Conservation (phyloP, 2,888 invertebrate species). For the Tenthredo distinguenda region DNA sequence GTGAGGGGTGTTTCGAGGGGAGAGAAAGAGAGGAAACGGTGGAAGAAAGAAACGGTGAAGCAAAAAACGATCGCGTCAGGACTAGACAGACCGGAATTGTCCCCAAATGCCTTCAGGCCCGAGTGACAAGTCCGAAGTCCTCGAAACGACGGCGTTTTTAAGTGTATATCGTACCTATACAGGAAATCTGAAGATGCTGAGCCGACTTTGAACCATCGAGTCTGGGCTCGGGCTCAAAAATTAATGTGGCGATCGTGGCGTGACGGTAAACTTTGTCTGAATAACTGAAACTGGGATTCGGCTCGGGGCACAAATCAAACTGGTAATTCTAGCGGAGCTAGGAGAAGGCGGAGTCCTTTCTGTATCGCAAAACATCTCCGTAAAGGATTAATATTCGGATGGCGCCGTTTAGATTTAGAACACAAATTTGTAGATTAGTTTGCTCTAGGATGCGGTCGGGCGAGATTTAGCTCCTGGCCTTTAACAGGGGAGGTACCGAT, state of each 20-base stretch:
- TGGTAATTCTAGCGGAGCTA: not conserved
- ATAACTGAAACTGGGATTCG: not conserved
- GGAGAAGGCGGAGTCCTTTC: constrained; percentile 39
- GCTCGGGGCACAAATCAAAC: constrained; percentile 29
- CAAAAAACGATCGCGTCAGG: constrained; percentile 63
- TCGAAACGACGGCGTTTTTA: constrained; percentile 18
- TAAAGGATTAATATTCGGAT: constrained; percentile 76
- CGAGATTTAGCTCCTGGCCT: constrained; percentile 42
- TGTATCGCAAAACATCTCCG: constrained; percentile 54
- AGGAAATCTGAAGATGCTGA: not conserved
- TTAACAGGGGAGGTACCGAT: constrained; percentile 11
- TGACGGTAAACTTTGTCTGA: not conserved
- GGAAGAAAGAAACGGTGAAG: constrained; percentile 30
- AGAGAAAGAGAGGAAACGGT: constrained; percentile 54
- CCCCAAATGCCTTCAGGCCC: constrained; percentile 59
- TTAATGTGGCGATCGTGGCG: not conserved
- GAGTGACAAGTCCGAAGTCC: constrained; percentile 48
- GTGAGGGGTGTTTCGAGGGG: constrained; percentile 53
- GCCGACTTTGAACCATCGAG: not conserved
- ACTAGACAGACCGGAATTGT: constrained; percentile 63
- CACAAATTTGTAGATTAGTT: constrained; percentile 78
- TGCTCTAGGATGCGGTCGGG: constrained; percentile 60
- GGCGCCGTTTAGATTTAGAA: constrained; percentile 75
- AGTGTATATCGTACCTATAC: not conserved
- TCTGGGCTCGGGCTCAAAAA: not conserved